Conservation (phyloP, 2,113 vertebrate genomes). For the Scophthalmus maximus region DNA sequence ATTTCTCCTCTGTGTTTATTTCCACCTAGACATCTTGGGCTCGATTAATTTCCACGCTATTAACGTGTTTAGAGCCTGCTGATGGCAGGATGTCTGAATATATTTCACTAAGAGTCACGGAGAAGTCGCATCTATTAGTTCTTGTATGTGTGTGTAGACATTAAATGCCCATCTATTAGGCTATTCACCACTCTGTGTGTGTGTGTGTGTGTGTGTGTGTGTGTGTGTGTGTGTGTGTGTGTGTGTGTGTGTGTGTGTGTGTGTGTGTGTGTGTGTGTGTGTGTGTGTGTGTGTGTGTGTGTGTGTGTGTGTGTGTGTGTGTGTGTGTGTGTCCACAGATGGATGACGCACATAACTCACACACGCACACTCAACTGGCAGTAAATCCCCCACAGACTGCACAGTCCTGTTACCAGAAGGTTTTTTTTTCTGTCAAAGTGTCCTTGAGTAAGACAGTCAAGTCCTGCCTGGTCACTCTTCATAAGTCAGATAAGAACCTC, state of each 20-base stretch:
- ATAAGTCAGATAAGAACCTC: constrained; percentile 46
- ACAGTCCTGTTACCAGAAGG: constrained; percentile 68
- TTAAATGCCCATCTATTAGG: constrained; percentile 53
- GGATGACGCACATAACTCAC: constrained; percentile 66
- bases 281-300: constrained; percentile 12
- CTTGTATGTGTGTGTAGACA: constrained; percentile 45
- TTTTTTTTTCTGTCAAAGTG: constrained; percentile 71
- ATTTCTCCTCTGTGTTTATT: constrained; percentile 30
- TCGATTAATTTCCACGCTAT: constrained; percentile 66
- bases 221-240: constrained; percentile 17
- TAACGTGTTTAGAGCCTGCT: constrained; percentile 30
- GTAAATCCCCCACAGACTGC: constrained; percentile 73
- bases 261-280: constrained; percentile 15
- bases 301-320: constrained; percentile 10
- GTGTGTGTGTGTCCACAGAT: constrained; percentile 46
- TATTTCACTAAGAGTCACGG: constrained; percentile 51
- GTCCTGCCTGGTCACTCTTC: constrained; percentile 58
- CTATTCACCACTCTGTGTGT: constrained; percentile 18
- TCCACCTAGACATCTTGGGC: constrained; percentile 51
- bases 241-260: constrained; percentile 13
- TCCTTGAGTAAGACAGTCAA: constrained; percentile 73
- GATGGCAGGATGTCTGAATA: constrained; percentile 47
- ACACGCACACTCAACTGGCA: constrained; percentile 48
- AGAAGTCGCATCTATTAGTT: constrained; percentile 72
- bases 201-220: constrained; percentile 17